Conservation (phyloP, 2,888 invertebrate genomes). For the Nyleta sp. region DNA sequence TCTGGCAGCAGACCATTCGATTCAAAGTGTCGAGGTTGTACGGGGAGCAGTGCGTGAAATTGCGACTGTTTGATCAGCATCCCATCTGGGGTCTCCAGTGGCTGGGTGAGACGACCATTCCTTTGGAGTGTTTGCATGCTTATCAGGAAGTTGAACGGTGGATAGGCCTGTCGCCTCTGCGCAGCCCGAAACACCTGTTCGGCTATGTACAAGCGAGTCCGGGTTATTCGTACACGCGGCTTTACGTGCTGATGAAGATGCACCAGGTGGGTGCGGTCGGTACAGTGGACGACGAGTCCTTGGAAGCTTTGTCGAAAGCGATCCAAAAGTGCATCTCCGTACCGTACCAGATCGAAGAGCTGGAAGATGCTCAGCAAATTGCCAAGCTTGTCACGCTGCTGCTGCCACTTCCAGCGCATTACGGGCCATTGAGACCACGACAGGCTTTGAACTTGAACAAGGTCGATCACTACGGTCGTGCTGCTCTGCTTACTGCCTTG, state of each 20-base stretch:
- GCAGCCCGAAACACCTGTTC: constrained; percentile 76
- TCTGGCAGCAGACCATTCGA: constrained; percentile 79
- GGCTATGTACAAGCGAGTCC: constrained; percentile 80
- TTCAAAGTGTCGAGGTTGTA: constrained; percentile 75
- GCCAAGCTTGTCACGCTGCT: constrained; percentile 76
- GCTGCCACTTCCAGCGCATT: constrained; percentile 74
- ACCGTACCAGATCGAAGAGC: constrained; percentile 75
- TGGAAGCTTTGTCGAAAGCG: constrained; percentile 74
- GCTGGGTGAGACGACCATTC: constrained; percentile 78
- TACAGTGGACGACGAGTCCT: constrained; percentile 69
- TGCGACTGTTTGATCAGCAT: constrained; percentile 79
- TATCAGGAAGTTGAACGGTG: constrained; percentile 80
- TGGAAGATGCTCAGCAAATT: constrained; percentile 75
- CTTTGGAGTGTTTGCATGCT: constrained; percentile 75
- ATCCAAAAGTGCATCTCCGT: constrained; percentile 77
- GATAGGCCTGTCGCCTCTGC: constrained; percentile 76
- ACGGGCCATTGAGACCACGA: constrained; percentile 77
- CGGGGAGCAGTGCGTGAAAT: constrained; percentile 73
- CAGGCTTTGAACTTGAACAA: constrained; percentile 79
- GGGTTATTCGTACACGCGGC: constrained; percentile 76
- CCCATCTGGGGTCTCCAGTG: constrained; percentile 80
- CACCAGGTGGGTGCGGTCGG: constrained; percentile 72
- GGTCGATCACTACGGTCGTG: constrained; percentile 79
- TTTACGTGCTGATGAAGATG: constrained; percentile 78
- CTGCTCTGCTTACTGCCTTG: constrained; percentile 76